Percentiles rank a stretch among this genome's conserved stretches.
phyloP scores from a whole-genome alignment of 2,797 vertebrate genomes.

The Rhincodon typus region DNA sequence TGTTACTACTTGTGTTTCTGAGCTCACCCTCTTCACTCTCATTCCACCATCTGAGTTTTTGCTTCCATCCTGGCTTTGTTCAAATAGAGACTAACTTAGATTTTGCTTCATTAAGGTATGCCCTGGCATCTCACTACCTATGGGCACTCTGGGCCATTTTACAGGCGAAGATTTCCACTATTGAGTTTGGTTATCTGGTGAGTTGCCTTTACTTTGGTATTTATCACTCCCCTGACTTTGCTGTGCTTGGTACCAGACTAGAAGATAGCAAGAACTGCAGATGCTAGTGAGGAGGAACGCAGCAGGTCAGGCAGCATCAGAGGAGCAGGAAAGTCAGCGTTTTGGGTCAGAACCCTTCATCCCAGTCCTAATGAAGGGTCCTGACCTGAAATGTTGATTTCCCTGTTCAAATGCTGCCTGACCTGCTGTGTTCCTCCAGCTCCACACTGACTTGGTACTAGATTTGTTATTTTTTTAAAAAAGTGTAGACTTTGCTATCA shows the following conservation, averaged over 20 bases:
- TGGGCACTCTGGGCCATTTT: conserved; percentile 94
- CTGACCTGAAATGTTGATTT: too few species aligned
- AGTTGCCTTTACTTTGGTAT: conserved; percentile 41
- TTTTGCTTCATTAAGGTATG: conserved; percentile 59
- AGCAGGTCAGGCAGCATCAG: too few species aligned
- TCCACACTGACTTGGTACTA: too few species aligned
- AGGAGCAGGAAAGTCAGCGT: too few species aligned
- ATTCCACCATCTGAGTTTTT: neutral
- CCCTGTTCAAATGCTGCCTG: too few species aligned
- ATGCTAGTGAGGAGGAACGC: too few species aligned
- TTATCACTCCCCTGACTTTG: neutral
- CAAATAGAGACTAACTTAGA: neutral
- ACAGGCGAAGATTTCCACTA: conserved; percentile 87
- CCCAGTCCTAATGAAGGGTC: too few species aligned
- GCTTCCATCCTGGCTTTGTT: neutral
- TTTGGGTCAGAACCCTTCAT: too few species aligned
- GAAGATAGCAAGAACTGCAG: too few species aligned
- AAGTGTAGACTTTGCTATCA: too few species aligned
- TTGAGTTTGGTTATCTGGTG: conserved; percentile 92
- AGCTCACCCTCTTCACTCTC: neutral
- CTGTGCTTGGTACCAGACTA: too few species aligned
- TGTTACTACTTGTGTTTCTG: neutral
- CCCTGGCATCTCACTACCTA: conserved; percentile 85
- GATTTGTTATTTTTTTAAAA: neutral
- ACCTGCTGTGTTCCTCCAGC: too few species aligned